These are phyloP conservation scores for Myotis myotis DNA, from an alignment of 2,797 vertebrate species.

Conservation along the genomic window DNA sequence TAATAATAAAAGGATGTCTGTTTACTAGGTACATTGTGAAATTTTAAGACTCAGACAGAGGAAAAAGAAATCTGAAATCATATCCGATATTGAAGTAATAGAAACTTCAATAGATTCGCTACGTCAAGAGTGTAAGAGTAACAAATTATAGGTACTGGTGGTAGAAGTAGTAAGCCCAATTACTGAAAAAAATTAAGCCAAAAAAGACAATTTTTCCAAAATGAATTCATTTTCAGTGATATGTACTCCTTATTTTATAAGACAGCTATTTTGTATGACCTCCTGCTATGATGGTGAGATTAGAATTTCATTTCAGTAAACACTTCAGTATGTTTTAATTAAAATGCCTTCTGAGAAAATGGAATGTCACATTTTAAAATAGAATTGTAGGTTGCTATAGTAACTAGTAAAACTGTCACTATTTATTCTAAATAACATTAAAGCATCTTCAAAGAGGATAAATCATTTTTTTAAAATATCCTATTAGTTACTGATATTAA, in stretches of 20 bases:
- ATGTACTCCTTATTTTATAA: not conserved
- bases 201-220: not conserved
- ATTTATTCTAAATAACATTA: slow-evolving; percentile 53
- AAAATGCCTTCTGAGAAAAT: slow-evolving; percentile 58
- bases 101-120: not conserved
- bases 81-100: not conserved
- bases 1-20: not conserved
- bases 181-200: not conserved
- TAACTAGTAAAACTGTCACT: slow-evolving; percentile 60
- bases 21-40: not conserved
- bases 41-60: not conserved
- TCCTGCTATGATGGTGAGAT: slow-evolving; percentile 40
- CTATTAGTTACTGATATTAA: slow-evolving; percentile 9
- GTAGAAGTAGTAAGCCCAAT: not conserved
- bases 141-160: not conserved
- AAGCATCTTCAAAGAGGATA: slow-evolving; percentile 56
- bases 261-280: not conserved
- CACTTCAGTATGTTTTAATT: slow-evolving; percentile 47
- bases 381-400: slow-evolving; percentile 52
- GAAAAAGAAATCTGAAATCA: not conserved
- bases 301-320: slow-evolving; percentile 71
- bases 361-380: slow-evolving; percentile 62
- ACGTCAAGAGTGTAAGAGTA: not conserved
- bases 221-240: not conserved
- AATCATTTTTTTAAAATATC: slow-evolving; percentile 39